A percentile compares a stretch with the other conserved stretches of the same genome.
phyloP scores from a whole-genome alignment of 2,113 vertebrate species.

The Coturnix japonica region DNA sequence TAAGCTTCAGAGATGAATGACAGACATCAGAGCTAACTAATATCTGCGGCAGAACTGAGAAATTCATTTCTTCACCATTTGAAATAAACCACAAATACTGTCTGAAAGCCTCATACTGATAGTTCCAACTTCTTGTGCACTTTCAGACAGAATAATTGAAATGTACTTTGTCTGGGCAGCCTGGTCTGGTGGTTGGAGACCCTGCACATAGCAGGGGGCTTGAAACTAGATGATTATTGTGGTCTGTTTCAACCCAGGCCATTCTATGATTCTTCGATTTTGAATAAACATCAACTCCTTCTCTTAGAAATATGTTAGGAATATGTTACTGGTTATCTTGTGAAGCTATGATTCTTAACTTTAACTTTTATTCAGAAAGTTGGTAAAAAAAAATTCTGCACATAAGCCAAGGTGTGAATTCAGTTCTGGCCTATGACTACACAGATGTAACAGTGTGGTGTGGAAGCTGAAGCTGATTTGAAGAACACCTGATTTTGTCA shows the following conservation, averaged over 20 bases:
- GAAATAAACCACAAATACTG: background rate
- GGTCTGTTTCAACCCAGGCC: no score
- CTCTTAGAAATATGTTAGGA: background rate
- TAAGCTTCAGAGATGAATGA: background rate
- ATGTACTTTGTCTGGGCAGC: background rate
- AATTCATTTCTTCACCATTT: background rate
- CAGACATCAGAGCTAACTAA: background rate
- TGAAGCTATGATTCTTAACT: background rate
- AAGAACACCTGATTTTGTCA: background rate
- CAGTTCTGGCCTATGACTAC: background rate
- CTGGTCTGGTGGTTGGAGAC: no score
- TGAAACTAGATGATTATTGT: no score
- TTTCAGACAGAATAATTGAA: background rate
- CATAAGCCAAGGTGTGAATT: background rate
- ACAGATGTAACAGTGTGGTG: background rate
- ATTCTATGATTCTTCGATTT: no score
- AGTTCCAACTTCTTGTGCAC: background rate
- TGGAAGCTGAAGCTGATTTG: background rate
- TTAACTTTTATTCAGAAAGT: background rate
- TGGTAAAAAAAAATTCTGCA: background rate
- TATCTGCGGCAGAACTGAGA: background rate
- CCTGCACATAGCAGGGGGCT: no score
- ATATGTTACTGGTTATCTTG: background rate
- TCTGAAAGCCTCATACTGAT: background rate
- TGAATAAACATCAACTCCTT: background rate